Conservation (phyloP, 2,888 invertebrate species). For the Cephalotes varians region DNA sequence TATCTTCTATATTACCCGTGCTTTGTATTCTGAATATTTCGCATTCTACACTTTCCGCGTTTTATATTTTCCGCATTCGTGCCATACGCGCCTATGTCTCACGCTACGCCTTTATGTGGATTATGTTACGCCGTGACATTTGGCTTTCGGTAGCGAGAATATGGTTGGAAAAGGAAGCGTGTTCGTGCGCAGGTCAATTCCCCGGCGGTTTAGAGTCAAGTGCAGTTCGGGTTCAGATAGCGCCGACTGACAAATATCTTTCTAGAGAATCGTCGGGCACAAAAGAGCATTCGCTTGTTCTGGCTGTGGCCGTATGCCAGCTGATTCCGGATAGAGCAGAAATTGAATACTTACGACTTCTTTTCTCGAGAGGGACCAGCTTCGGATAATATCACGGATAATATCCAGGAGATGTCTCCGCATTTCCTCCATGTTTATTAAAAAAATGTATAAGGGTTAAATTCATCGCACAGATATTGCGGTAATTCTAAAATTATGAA, state of each 20-base stretch:
- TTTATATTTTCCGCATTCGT: slow-evolving; percentile 6
- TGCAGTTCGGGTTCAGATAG: slow-evolving; percentile 55
- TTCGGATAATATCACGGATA: slow-evolving; percentile 1
- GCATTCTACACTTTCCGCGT: neutral
- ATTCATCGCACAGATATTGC: neutral
- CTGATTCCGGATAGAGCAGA: slow-evolving; percentile 66
- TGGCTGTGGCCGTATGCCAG: slow-evolving; percentile 62
- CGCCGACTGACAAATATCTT: slow-evolving; percentile 52
- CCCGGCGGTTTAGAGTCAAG: slow-evolving; percentile 56
- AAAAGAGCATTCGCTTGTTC: slow-evolving; percentile 51
- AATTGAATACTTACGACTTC: slow-evolving; percentile 63
- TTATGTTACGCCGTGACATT: slow-evolving; percentile 40
- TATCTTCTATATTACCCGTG: neutral
- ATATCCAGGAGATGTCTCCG: slow-evolving; percentile 17
- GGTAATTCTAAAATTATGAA: neutral
- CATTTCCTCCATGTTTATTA: neutral
- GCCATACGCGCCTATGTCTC: neutral
- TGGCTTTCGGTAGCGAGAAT: slow-evolving; percentile 41
- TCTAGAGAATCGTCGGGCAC: slow-evolving; percentile 59
- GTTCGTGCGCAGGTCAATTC: slow-evolving; percentile 36
- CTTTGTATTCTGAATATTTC: neutral
- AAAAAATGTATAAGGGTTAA: neutral
- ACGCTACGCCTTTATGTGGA: neutral
- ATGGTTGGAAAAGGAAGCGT: slow-evolving; percentile 29
- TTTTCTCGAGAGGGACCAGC: slow-evolving; percentile 11